phyloP scores from a whole-genome alignment of 2,888 invertebrate genomes.

The Lymantria monacha region DNA sequence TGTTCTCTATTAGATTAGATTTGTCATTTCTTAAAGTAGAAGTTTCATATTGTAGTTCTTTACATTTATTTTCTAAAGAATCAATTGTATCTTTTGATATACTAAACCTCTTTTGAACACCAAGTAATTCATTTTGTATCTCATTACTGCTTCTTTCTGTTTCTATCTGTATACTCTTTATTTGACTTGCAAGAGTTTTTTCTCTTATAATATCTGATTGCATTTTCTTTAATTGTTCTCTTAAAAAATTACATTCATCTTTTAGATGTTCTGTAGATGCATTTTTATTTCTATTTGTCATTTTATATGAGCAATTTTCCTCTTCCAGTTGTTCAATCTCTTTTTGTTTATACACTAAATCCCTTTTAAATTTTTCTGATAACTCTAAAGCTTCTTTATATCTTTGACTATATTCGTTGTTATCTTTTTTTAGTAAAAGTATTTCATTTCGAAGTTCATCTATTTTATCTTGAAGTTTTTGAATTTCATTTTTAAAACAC shows the following conservation, averaged over 20 bases:
- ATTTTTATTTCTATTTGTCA: constrained; percentile 67
- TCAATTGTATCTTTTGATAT: constrained; percentile 82
- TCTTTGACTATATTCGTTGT: constrained; percentile 63
- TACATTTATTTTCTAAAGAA: constrained; percentile 81
- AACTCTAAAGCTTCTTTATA: constrained; percentile 64
- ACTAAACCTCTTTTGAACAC: constrained; percentile 84
- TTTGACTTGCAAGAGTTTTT: constrained; percentile 73
- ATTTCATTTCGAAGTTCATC: constrained; percentile 57
- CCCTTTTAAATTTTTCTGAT: constrained; percentile 67
- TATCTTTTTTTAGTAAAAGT: constrained; percentile 61
- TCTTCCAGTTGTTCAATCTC: constrained; percentile 69
- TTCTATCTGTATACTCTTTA: constrained; percentile 88
- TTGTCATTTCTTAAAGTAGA: constrained; percentile 84
- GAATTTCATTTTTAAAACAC: constrained; percentile 47
- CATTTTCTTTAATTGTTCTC: constrained; percentile 71
- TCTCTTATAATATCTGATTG: constrained; percentile 75
- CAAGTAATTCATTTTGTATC: constrained; percentile 85
- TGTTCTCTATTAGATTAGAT: constrained; percentile 82
- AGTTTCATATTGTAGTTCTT: constrained; percentile 83
- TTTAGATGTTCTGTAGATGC: constrained; percentile 67
- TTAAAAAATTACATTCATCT: constrained; percentile 70
- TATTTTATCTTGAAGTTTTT: constrained; percentile 57
- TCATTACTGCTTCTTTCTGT: constrained; percentile 88
- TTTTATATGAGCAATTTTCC: constrained; percentile 73
- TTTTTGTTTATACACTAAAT: constrained; percentile 65